Evolutionary conservation across 2,113 vertebrate species (phyloP), one percentile per base, ranked within the genome.

Genomic region (Sceloporus tristichus): DNA sequence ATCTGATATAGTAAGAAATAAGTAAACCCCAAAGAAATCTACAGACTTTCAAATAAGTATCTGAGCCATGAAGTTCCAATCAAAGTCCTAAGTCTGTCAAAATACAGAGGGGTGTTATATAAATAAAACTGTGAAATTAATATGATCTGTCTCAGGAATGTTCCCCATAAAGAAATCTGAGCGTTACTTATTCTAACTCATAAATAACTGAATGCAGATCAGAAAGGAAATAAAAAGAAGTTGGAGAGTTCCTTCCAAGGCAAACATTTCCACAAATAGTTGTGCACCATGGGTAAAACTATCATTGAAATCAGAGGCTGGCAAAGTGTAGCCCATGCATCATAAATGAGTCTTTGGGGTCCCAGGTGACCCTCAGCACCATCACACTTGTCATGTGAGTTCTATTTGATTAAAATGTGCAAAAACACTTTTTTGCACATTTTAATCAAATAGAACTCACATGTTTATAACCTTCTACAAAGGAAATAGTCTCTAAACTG

Each of bases 11-110:
- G 53, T 66, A 14, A 85, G 56, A 65, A 76, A 75, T 75, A 68
- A 85, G 2, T 9, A 29, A 65, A 0, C 0, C 68, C 71, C 8
- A 79, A 42, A 38, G 0, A 0, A 82, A 0, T 5, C 29, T 14
- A 83, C 77, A 76, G 38, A 42, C 10, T 34, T 73, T 14, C 0
- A 5, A 62, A 79, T 9, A 70, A 75, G 18, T 79, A 42, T 38
- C 65, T 38, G 76, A 78, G 62, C 9, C 65, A 71, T 21, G 59
- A 38, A 71, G 76, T 9, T 86, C 27, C 42, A 34, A 73, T 54
- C 29, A 25, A 71, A 79, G 66, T 79, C 62, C 18, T 5, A 70
- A 27, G 21, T 29, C 54, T 53, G 56, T 53, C 56, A 76, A 34
- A 70, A 62, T 73, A 76, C 21, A 16, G 21, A 62, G 3, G 62